Evolutionary conservation across 1,140 invertebrate genomes (phyloP), one percentile per base, ranked within the genome.

Genomic region (Laupala kohalensis): DNA sequence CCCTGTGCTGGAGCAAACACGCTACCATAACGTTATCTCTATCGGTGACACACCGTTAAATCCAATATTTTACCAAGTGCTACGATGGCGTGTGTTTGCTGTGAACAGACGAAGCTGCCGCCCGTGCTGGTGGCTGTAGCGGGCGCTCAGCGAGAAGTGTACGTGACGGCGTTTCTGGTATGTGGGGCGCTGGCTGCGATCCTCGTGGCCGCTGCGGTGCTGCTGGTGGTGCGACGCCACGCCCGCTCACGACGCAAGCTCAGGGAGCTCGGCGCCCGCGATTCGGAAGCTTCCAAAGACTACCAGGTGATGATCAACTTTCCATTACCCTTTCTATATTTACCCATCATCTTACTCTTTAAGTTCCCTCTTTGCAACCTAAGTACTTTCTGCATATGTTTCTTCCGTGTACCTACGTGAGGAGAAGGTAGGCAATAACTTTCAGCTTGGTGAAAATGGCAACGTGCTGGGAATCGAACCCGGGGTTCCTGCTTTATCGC

Each of bases 261-360:
- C 77, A 84, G 81, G 75, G 88, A 82, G 15, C 82, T 90, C 1
- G 77, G 86, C 0, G 86, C 86, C n/a, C 86, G 87, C 0, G 93
- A 95, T 71, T 89, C 92, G 0, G 95, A 97, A 82, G 91, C 93
- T 6, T 95, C 91, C 64, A 92, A 94, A 77, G 95, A 97, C 76
- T 98, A 98, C 79, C 94, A 98, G 84, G 89, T 13, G 9, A 9
- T 53, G 37, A 13, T 9, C 37, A 9, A 19, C 37, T 9, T 53
- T 9, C 37, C n/a, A n/a, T n/a, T n/a, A n/a, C n/a, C n/a, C n/a
- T n/a, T n/a, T n/a, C n/a, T n/a, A n/a, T n/a, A n/a, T n/a, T n/a
- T n/a, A n/a, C n/a, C n/a, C n/a, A n/a, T n/a, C n/a, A n/a, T n/a
- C n/a, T n/a, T n/a, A n/a, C n/a, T n/a, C n/a, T n/a, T n/a, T n/a